These are phyloP conservation scores for Anarsia innoxiella DNA, from an alignment of 2,888 invertebrate species.

Conservation along the genomic window DNA sequence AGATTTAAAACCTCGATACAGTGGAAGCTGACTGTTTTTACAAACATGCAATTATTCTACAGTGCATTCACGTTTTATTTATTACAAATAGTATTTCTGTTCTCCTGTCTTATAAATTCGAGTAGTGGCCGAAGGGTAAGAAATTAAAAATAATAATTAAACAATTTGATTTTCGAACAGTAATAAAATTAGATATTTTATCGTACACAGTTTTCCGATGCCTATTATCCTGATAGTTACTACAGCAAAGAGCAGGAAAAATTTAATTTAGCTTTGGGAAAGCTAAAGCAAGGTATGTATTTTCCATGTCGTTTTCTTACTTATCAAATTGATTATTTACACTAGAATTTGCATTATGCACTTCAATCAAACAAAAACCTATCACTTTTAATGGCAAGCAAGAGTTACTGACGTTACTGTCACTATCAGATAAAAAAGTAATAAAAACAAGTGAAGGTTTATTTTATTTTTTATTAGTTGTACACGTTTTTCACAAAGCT, in stretches of 20 bases:
- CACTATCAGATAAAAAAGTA: too few relatives aligned
- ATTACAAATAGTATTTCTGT: slow-evolving; percentile 26
- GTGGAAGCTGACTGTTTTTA: neutral
- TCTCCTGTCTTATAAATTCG: slow-evolving; percentile 27
- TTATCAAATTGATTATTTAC: neutral
- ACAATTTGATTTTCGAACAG: slow-evolving; percentile 10
- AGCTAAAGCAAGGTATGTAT: slow-evolving; percentile 50
- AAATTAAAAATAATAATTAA: neutral
- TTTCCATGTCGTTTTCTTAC: neutral
- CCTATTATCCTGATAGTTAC: slow-evolving; percentile 40
- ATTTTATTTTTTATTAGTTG: too few relatives aligned
- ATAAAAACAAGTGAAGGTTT: too few relatives aligned
- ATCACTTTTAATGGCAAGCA: too few relatives aligned
- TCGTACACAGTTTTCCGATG: slow-evolving; percentile 38
- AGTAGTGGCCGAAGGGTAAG: slow-evolving; percentile 44
- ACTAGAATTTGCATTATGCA: too few relatives aligned
- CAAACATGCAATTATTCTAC: slow-evolving; percentile 29
- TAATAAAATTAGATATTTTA: slow-evolving; percentile 11
- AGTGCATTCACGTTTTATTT: slow-evolving; percentile 20
- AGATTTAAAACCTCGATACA: slow-evolving; percentile 2
- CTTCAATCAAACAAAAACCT: too few relatives aligned
- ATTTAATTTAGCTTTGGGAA: slow-evolving; percentile 41
- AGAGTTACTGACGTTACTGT: too few relatives aligned
- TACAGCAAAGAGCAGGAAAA: slow-evolving; percentile 22
- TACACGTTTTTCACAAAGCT: too few relatives aligned